Evolutionary conservation across 2,888 invertebrate species (phyloP), one percentile per base, ranked within the genome.

Genomic region (Eilema depressum): DNA sequence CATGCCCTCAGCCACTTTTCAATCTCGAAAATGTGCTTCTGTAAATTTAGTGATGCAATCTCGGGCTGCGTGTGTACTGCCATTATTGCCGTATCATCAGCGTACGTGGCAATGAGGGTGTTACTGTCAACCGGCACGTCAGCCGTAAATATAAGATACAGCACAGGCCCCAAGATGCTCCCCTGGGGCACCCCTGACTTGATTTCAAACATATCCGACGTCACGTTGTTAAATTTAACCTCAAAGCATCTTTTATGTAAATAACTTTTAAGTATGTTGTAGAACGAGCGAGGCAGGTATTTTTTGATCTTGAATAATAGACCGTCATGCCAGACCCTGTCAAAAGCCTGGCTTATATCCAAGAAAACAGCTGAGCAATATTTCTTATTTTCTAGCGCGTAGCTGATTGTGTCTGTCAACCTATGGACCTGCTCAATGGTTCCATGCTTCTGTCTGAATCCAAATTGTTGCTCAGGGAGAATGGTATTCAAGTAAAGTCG

Each of bases 251-350:
- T 30, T 30, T 7, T 30, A 30, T 30, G 4, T 7, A 30, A 7
- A 7, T 30, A 30, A 20, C 56, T 7, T 56, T 56, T 56, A 12
- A 56, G 56, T 56, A 47, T 14, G 2, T 3, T 1, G 37, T 75
- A 66, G 28, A 60, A 60, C 26, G 60, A 60, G 28, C 26, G 23
- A n/a, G n/a, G n/a, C n/a, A n/a, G 7, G 60, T 26, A 23, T 60
- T 26, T 60, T 26, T 60, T 60, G 14, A 60, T 60, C 17, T 60
- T 60, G 28, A 26, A 60, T 7, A 60, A 14, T 26, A 60, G 28
- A 26, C 26, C 60, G 28, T 60, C 25, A 60, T 60, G 60, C 60
- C 60, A 60, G 11, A 60, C 60, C 60, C 14, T 60, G 30, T 30
- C 30, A 30, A 30, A 30, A 7, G 30, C 30, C 7, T 7, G 30